Base-by-base conservation (phyloP, 2,888 invertebrate genomes). In the Chymomyza amoena region DNA sequence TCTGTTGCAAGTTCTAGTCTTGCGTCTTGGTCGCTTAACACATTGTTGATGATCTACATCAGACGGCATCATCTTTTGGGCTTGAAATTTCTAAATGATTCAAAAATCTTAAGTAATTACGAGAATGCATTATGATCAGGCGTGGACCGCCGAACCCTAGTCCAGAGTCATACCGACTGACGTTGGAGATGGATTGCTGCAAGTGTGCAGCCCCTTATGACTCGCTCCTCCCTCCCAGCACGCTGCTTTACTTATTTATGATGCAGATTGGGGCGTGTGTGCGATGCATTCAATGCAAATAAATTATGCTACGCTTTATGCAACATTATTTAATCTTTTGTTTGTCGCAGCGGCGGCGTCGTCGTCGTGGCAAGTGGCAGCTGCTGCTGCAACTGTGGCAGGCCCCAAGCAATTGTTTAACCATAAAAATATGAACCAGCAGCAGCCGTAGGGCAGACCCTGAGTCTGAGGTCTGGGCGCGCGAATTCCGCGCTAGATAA, bases 31-130 rank as follows among this genome's bases (percentile, higher is more conserved):
- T 75, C 75, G 78, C 78, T 79, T 81, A 82, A 73, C 80, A 79
- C 68, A 85, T 80, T 87, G 80, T 80, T 87, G 88, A 87, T 84
- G 86, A 77, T 75, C 83, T 80, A 72, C 71, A 76, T 69, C 78
- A 78, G 75, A 83, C 72, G 70, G 74, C 73, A 74, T 77, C 75
- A 83, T 76, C 78, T 82, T 82, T 77, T 75, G 63, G 78, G 75
- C 73, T 75, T 75, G 73, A 75, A 79, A 87, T 83, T 88, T 89
- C 87, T 85, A 89, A 90, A 90, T 90, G 90, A 88, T 84, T 90
- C 86, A 88, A 89, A 90, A 83, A 90, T 89, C 84, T 89, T 84
- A 90, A 89, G 88, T 89, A 90, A 90, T 90, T 89, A 82, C 88
- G 76, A 80, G 80, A 86, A 82, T 79, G 87, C 81, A 84, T 88